These are phyloP conservation scores for Hydrozoanthus gracilis DNA, from an alignment of 92 coral and sea anemone genomes.

Conservation along the genomic window DNA sequence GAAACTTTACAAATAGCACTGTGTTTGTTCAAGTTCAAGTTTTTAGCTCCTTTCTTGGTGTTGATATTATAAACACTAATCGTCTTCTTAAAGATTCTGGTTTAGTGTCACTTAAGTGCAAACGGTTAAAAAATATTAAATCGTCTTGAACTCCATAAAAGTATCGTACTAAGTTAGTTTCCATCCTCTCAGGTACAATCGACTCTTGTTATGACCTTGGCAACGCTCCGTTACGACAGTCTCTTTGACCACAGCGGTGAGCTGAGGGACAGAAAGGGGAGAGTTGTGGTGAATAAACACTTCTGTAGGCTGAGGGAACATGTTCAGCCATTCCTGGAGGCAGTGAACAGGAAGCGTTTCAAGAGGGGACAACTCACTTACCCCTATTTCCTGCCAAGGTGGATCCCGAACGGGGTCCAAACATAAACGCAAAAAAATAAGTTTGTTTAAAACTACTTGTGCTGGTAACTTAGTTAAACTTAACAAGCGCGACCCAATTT, in stretches of 20 bases:
- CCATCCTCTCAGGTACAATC: not conserved
- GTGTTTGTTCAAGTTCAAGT: too few species aligned
- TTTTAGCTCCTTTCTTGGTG: too few species aligned
- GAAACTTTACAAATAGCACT: too few species aligned
- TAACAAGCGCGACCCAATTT: too few species aligned
- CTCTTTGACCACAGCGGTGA: not conserved
- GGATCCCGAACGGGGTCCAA: not conserved
- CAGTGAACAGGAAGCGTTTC: not conserved
- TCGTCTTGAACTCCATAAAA: not conserved
- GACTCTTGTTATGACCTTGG: not conserved
- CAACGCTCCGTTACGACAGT: not conserved
- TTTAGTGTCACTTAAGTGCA: too few species aligned
- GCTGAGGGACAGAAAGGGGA: not conserved
- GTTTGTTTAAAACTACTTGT: too few species aligned
- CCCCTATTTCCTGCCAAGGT: not conserved
- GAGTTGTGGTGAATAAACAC: not conserved
- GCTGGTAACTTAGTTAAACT: too few species aligned
- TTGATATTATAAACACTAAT: too few species aligned
- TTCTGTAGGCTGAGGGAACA: not conserved
- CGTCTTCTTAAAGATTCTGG: too few species aligned
- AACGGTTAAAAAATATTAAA: not conserved
- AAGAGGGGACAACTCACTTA: not conserved
- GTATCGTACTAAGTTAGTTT: not conserved
- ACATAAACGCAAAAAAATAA: not conserved
- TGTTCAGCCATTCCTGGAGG: not conserved